Evolutionary conservation across 2,888 invertebrate genomes (phyloP).

Genomic region (Mythimna pallens): DNA sequence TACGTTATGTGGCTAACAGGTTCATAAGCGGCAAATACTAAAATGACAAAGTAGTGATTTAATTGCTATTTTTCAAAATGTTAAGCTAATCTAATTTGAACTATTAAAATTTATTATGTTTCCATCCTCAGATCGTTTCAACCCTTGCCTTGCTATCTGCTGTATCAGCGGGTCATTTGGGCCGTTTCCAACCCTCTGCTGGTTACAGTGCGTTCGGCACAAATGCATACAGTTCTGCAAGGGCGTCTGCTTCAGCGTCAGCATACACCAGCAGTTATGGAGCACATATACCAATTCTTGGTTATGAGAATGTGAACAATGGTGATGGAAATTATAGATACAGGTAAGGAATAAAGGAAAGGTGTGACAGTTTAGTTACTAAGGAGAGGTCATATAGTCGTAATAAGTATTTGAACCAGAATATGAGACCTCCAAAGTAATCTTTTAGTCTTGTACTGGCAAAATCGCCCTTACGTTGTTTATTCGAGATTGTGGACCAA

Average conservation of each 20-base stretch:
- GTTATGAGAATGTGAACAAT: conserved; percentile 91
- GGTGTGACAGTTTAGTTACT: not conserved
- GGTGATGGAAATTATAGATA: conserved; percentile 92
- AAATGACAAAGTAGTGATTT: not conserved
- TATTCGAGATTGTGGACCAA: not conserved
- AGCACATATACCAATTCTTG: conserved; percentile 90
- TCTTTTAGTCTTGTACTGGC: not conserved
- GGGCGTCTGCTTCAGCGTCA: conserved; percentile 64
- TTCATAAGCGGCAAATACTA: not conserved
- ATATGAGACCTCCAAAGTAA: not conserved
- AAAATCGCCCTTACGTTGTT: not conserved
- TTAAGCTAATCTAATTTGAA: not conserved
- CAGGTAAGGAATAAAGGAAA: conserved; percentile 77
- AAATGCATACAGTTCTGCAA: conserved; percentile 64
- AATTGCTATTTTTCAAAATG: not conserved
- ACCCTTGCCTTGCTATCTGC: conserved; percentile 67
- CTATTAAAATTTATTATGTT: not conserved
- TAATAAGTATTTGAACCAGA: not conserved
- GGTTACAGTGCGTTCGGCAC: conserved; percentile 66
- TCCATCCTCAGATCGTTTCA: conserved; percentile 68
- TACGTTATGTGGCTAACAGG: too few relatives aligned
- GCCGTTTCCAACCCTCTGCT: conserved; percentile 54
- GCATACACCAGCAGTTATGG: conserved; percentile 60
- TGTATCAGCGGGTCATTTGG: conserved; percentile 71
- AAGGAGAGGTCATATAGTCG: not conserved